These are phyloP conservation scores for Byasa hedistus DNA, from an alignment of 2,888 invertebrate species.

Conservation along the genomic window DNA sequence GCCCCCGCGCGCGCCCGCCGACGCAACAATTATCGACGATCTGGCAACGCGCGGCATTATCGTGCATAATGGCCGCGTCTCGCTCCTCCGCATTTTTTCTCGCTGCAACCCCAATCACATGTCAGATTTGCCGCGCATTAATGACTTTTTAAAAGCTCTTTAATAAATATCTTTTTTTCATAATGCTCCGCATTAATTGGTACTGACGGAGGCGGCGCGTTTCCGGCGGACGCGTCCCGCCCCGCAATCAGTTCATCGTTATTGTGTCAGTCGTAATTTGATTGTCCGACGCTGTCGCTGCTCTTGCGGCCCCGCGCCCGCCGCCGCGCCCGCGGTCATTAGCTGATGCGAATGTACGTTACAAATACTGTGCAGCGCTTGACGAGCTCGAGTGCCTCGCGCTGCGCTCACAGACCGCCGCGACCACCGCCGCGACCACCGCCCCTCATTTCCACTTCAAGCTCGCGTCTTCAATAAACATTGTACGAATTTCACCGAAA, in stretches of 20 bases:
- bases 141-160: slow-evolving; percentile 47
- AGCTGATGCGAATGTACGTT: too few relatives aligned
- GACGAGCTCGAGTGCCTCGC: too few relatives aligned
- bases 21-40: slow-evolving; percentile 78
- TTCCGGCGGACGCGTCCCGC: slow-evolving; percentile 35
- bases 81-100: slow-evolving; percentile 62
- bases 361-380: too few relatives aligned
- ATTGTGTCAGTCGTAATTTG: slow-evolving; percentile 50
- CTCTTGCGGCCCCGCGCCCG: too few relatives aligned
- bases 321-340: too few relatives aligned
- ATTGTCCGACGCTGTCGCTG: slow-evolving; percentile 33
- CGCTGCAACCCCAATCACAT: slow-evolving; percentile 76
- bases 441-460: too few relatives aligned
- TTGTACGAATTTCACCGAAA: too few relatives aligned
- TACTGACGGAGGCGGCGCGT: slow-evolving; percentile 46
- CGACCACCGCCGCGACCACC: too few relatives aligned
- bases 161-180: slow-evolving; percentile 28
- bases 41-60: slow-evolving; percentile 73
- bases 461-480: too few relatives aligned
- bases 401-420: too few relatives aligned
- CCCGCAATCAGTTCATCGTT: slow-evolving; percentile 45
- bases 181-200: slow-evolving; percentile 43
- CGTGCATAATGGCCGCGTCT: slow-evolving; percentile 64
- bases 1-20: slow-evolving; percentile 39
- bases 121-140: slow-evolving; percentile 74